Evolutionary conservation across 1,140 invertebrate species (phyloP), one percentile per base, ranked within the genome.

Genomic region (Camponotus pennsylvanicus): DNA sequence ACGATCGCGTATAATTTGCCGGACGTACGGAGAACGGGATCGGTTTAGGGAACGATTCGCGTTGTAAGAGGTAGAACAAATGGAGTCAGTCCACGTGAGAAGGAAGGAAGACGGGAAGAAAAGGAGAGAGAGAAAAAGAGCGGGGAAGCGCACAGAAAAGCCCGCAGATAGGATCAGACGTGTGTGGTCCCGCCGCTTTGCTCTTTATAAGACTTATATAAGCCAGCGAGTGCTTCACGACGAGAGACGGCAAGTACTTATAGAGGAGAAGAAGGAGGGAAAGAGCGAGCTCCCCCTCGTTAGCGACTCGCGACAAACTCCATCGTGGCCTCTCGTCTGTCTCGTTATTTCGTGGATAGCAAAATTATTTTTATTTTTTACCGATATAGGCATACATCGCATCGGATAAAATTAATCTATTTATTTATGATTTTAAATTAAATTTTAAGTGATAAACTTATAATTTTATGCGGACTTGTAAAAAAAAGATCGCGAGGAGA

Each of bases 121-220:
- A 92, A 90, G 89, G 85, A 89, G 86, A 90, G 79, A 86, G 84
- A 85, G 91, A 89, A 82, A 75, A 86, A 76, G 70, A 86, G 27
- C 27, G 52, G 34, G 76, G 88, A 91, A 75, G 88, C 82, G 82
- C 79, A 79, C 73, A 88, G 90, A 91, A 91, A 86, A 90, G 86
- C 40, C 89, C 86, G 86, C 86, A 94, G 94, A 95, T 95, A 95
- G 94, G 94, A 95, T 95, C 94, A 91, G 92, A 94, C 93, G 94
- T 95, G 94, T 95, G 94, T 95, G 94, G 94, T 95, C 95, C 79
- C 93, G 87, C 88, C 92, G 93, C 91, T 94, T 95, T 95, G 94
- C 93, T 95, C 94, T 93, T 94, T 94, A 93, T 93, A 94, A 93
- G 94, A 94, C 94, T 95, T 95, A 94, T 94, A 94, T 95, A 95